Evolutionary conservation across 2,888 invertebrate genomes (phyloP), one percentile per base, ranked within the genome.

Genomic region (Tanytarsus gracilentus): DNA sequence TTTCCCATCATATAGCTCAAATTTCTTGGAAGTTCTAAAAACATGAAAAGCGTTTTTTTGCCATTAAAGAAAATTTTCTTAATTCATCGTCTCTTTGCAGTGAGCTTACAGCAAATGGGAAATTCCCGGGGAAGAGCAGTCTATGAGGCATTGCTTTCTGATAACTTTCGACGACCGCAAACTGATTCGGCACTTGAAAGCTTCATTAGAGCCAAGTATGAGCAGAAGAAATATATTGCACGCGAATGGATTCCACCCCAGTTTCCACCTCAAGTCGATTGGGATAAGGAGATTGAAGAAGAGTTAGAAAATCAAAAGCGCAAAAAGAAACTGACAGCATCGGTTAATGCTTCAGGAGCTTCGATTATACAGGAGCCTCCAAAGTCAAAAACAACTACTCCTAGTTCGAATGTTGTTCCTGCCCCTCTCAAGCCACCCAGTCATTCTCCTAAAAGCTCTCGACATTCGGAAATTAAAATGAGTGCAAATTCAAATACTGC

Each of bases 141-240:
- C 0, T 98, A 97, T 73, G 98, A 98, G 75, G 97, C 97, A 1
- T 95, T 95, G 72, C 75, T 98, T 40, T 96, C 96, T 0, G 96
- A 98, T 70, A 89, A 88, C 67, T 97, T 95, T 75, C 81, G 97
- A 33, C 83, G 99, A 64, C 98, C 99, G 2, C 97, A 95, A 73
- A 91, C 86, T 63, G 96, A 96, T 72, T 85, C 91, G 56, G 87
- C 90, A 11, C 78, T 99, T 48, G 99, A 99, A 72, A 86, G 88
- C 60, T 99, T 99, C 75, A 94, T 99, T 67, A 82, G 98, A 64
- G 92, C 95, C 63, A 99, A 99, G 76, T 99, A 99, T 72, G 99
- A 99, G 74, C 90, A 93, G 71, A 98, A 96, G 77, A 96, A 97
- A 72, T 99, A 96, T 73, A 91, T 97, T 68, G 97, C 97, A n/a